A percentile compares a stretch with the other conserved stretches of the same genome.
Conservation (phyloP, 2,888 invertebrate species). For the Tachina lurida region DNA sequence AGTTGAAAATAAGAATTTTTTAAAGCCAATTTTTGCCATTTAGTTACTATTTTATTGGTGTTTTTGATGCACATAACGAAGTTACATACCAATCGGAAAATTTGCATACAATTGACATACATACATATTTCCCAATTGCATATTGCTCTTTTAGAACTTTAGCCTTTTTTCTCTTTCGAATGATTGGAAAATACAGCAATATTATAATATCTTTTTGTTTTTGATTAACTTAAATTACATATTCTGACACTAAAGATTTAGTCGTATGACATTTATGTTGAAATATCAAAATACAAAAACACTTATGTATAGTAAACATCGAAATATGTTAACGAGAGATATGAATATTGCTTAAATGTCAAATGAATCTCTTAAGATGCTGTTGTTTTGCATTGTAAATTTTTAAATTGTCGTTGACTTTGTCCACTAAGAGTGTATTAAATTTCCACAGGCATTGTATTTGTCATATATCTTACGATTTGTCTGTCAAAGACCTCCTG, state of each 20-base stretch:
- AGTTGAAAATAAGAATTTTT: conserved; percentile 43
- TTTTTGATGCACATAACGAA: conserved; percentile 47
- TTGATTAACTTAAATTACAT: conserved; percentile 62
- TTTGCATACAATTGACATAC: conserved; percentile 68
- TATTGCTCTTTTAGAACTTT: neutral
- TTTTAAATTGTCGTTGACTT: conserved; percentile 47
- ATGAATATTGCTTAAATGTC: conserved; percentile 26
- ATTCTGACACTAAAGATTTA: conserved; percentile 27
- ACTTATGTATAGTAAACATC: neutral
- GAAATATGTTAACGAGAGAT: conserved; percentile 39
- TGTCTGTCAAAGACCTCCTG: conserved; percentile 34
- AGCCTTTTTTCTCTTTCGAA: conserved; percentile 1
- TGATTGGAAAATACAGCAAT: conserved; percentile 2
- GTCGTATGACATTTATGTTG: conserved; percentile 32
- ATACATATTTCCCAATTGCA: conserved; percentile 31
- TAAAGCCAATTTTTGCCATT: neutral
- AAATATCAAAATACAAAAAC: conserved; percentile 11
- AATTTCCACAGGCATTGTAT: conserved; percentile 9
- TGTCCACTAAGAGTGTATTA: conserved; percentile 37
- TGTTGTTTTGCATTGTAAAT: conserved; percentile 20
- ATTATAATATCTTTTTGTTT: conserved; percentile 43
- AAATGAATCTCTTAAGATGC: conserved; percentile 19
- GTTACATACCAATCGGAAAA: conserved; percentile 53
- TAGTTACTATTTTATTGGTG: neutral
- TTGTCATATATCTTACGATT: conserved; percentile 37